A percentile compares a stretch with the other conserved stretches of the same genome.
phyloP scores from a whole-genome alignment of 2,797 vertebrate genomes.

The Merluccius polli region DNA sequence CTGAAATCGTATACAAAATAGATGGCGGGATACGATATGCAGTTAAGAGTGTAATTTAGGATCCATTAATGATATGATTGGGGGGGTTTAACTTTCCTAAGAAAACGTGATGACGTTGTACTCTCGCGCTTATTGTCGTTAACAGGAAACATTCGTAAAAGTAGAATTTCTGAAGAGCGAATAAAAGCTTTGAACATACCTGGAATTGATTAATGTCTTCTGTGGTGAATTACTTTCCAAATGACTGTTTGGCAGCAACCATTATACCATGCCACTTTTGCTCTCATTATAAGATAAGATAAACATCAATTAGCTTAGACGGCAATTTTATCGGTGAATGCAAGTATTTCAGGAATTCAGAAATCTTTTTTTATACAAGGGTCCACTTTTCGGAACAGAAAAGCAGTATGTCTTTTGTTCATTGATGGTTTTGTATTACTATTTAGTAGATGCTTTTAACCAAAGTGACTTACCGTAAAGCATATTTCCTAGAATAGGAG shows the following conservation, averaged over 20 bases:
- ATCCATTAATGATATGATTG: background rate
- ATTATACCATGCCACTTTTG: background rate
- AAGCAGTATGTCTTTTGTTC: background rate
- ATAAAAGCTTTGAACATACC: background rate
- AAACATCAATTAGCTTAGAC: background rate
- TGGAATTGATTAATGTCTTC: background rate
- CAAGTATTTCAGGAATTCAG: background rate
- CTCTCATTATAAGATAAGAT: background rate
- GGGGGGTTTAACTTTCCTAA: background rate
- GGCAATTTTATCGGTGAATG: background rate
- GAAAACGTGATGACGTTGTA: background rate
- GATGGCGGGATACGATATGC: background rate
- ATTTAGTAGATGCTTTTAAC: too few species aligned
- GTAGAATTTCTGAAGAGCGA: background rate
- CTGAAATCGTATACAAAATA: background rate
- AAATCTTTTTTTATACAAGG: too few species aligned
- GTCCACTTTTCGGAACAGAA: too few species aligned
- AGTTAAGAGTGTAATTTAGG: background rate
- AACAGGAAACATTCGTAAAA: background rate
- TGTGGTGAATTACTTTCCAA: background rate
- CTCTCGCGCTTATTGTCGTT: background rate
- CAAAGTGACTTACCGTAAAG: too few species aligned
- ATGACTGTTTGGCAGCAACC: background rate
- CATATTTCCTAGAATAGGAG: too few species aligned
- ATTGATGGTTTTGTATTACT: too few species aligned